Conservation (phyloP, 2,113 vertebrate genomes). For the Pygathrix nemaeus region DNA sequence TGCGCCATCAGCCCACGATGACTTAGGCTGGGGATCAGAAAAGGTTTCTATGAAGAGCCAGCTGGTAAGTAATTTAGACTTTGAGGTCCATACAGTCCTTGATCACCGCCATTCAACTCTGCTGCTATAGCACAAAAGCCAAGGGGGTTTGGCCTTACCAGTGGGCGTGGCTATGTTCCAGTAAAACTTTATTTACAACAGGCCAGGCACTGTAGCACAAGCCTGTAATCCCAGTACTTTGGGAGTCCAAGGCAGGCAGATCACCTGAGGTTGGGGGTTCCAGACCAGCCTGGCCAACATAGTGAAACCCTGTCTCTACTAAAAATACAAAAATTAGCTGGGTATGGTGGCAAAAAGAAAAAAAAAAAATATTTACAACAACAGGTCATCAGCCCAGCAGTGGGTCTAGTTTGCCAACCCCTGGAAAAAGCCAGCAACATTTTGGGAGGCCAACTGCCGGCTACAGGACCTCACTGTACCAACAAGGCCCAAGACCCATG, state of each 20-base stretch:
- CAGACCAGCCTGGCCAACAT: too few relatives aligned
- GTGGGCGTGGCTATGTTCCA: not conserved
- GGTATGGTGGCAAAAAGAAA: too few relatives aligned
- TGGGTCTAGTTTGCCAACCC: not conserved
- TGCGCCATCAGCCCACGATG: not conserved
- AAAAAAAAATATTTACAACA: not conserved
- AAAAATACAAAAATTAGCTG: too few relatives aligned
- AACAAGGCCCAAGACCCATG: too few relatives aligned
- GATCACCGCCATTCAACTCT: not conserved
- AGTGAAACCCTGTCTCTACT: too few relatives aligned
- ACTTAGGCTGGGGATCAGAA: not conserved
- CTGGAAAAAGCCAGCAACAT: not conserved
- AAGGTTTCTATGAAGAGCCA: not conserved
- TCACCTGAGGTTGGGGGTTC: too few relatives aligned
- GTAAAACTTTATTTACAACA: not conserved
- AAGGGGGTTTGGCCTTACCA: not conserved
- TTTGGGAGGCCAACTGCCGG: too few relatives aligned
- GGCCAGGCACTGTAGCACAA: too few relatives aligned
- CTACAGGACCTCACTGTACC: not conserved
- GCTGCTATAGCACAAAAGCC: not conserved
- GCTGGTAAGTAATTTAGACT: not conserved
- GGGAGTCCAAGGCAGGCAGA: too few relatives aligned
- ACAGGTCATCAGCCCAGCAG: not conserved
- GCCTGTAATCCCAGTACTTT: too few relatives aligned
- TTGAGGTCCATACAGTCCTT: rapidly evolving